phyloP scores from a whole-genome alignment of 1,140 invertebrate species.

The Drosophila albomicans region DNA sequence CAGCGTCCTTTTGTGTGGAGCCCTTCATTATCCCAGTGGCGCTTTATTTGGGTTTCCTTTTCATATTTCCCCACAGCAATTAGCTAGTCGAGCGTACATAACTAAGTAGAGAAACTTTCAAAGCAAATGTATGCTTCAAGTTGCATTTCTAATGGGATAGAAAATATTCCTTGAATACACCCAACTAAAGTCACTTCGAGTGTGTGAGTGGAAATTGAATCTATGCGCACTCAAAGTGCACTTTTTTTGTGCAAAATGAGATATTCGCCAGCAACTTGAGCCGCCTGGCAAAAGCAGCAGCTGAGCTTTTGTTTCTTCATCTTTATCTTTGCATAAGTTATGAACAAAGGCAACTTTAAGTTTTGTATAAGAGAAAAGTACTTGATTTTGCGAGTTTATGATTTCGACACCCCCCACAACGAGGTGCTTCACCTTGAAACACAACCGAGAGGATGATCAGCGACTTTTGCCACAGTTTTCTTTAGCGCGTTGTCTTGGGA shows the following conservation, averaged over 20 bases:
- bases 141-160: not conserved
- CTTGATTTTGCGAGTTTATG: not conserved
- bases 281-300: conserved; percentile 17
- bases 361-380: not conserved
- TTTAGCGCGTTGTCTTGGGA: conserved; percentile 58
- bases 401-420: conserved; percentile 4
- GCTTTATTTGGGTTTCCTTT: conserved; percentile 56
- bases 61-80: conserved; percentile 69
- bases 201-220: conserved; percentile 46
- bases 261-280: conserved; percentile 32
- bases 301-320: conserved; percentile 4
- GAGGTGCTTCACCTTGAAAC: conserved; percentile 32
- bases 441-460: conserved; percentile 50
- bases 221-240: conserved; percentile 34
- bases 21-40: conserved; percentile 25
- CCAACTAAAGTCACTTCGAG: not conserved
- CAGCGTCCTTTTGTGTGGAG: conserved; percentile 36
- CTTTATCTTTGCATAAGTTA: conserved; percentile 9
- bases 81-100: conserved; percentile 44
- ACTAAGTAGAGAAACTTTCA: not conserved
- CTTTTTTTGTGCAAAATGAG: conserved; percentile 36
- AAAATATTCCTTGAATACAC: not conserved
- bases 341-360: conserved; percentile 29
- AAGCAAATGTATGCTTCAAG: not conserved
- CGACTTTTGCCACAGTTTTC: conserved; percentile 53